A percentile compares a stretch with the other conserved stretches of the same genome.
Evolutionary conservation across 2,797 vertebrate genomes (phyloP).

Genomic region (Cyclura pinguis): DNA sequence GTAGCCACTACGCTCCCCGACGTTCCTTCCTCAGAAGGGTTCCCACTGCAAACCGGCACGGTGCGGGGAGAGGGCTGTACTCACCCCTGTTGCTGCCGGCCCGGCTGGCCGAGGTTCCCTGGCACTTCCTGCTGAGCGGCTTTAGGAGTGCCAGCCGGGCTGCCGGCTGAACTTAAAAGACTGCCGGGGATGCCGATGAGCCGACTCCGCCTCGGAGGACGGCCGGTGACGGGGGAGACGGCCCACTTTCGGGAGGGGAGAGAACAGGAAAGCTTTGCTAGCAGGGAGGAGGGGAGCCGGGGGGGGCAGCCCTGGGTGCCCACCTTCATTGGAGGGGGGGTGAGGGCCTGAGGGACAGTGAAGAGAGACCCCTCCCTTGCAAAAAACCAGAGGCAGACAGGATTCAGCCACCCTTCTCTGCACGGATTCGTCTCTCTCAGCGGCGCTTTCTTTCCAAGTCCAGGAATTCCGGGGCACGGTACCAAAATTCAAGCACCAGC

Average conservation of each 20-base stretch:
- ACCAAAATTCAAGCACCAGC: background rate
- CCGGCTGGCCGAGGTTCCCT: background rate
- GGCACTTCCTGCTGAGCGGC: background rate
- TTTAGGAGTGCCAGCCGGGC: background rate
- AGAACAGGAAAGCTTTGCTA: background rate
- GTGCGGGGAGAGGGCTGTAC: background rate
- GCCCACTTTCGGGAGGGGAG: background rate
- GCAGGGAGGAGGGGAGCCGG: no score
- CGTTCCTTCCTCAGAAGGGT: no score
- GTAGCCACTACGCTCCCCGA: background rate
- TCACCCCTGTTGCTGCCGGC: background rate
- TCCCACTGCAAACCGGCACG: background rate
- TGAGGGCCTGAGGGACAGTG: no score
- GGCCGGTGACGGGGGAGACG: background rate
- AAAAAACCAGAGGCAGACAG: background rate
- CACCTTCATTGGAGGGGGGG: no score
- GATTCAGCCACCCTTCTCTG: no score
- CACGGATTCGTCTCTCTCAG: no score
- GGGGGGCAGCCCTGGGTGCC: no score
- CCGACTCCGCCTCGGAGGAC: slow-evolving; percentile 4
- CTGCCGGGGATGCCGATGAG: background rate
- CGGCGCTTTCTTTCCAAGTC: background rate
- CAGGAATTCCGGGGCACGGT: background rate
- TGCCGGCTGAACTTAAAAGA: slow-evolving; percentile 9
- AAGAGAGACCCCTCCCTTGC: no score